Evolutionary conservation across 1,140 invertebrate genomes (phyloP).

Genomic region (Reticulitermes speratus): DNA sequence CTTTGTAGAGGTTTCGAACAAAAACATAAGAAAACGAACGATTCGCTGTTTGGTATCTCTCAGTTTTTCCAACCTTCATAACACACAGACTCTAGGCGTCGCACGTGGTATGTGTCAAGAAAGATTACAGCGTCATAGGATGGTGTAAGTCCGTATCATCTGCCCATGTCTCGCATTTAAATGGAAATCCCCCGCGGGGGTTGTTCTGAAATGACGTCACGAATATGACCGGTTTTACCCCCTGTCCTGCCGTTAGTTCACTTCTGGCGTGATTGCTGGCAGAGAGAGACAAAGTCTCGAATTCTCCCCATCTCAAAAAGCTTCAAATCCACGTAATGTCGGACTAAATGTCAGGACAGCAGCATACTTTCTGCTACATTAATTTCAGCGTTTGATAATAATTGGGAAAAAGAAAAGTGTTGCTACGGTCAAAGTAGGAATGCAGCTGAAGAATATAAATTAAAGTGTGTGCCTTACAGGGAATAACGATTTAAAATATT

Average conservation of each 20-base stretch:
- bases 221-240: neutral
- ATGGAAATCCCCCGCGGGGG: neutral
- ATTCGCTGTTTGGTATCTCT: neutral
- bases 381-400: neutral
- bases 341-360: neutral
- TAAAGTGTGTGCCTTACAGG: neutral
- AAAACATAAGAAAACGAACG: neutral
- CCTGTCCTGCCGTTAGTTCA: neutral
- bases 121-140: neutral
- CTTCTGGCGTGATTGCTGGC: neutral
- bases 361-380: neutral
- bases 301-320: neutral
- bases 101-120: neutral
- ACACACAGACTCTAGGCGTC: neutral
- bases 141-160: neutral
- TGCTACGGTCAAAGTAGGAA: neutral
- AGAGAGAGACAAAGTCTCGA: neutral
- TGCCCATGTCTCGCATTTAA: neutral
- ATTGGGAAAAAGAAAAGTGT: neutral
- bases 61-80: neutral
- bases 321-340: neutral
- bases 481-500: too few species aligned
- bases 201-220: neutral
- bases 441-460: neutral
- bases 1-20: neutral